Evolutionary conservation across 2,113 vertebrate species (phyloP).

Genomic region (Podarcis muralis): DNA sequence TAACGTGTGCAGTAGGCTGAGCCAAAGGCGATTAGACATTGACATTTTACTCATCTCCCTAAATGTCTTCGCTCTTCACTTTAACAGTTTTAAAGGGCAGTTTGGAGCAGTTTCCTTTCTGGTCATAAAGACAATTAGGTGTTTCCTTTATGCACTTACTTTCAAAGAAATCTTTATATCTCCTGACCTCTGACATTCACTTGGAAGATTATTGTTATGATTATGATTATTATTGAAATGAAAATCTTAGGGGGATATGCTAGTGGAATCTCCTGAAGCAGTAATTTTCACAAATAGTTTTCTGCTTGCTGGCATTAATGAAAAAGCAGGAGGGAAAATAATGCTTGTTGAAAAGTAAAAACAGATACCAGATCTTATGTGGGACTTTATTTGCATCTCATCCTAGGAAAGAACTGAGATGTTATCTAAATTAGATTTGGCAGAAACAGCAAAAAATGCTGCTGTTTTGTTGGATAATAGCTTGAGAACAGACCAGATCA

Average conservation of each 20-base stretch:
- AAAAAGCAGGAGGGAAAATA: not conserved
- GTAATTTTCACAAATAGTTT: constrained; percentile 47
- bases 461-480: not conserved
- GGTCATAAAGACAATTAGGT: constrained; percentile 40
- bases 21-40: not conserved
- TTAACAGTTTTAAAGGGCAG: constrained; percentile 38
- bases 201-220: constrained; percentile 19
- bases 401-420: constrained; percentile 13
- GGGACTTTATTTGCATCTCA: not conserved
- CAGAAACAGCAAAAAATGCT: constrained; percentile 14
- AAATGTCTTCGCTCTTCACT: constrained; percentile 40
- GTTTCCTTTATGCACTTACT: constrained; percentile 24
- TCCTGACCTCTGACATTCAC: constrained; percentile 47
- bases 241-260: constrained; percentile 1
- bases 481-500: not conserved
- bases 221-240: not conserved
- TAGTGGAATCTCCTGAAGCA: constrained; percentile 27
- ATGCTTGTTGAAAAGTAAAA: constrained; percentile 36
- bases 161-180: constrained; percentile 41
- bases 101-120: constrained; percentile 19
- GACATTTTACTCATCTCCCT: constrained; percentile 12
- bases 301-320: constrained; percentile 51
- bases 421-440: constrained; percentile 31
- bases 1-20: not conserved
- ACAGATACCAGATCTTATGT: constrained; percentile 15